Evolutionary conservation across 2,797 vertebrate genomes (phyloP), one percentile per base, ranked within the genome.

Genomic region (Delichon dasypus): DNA sequence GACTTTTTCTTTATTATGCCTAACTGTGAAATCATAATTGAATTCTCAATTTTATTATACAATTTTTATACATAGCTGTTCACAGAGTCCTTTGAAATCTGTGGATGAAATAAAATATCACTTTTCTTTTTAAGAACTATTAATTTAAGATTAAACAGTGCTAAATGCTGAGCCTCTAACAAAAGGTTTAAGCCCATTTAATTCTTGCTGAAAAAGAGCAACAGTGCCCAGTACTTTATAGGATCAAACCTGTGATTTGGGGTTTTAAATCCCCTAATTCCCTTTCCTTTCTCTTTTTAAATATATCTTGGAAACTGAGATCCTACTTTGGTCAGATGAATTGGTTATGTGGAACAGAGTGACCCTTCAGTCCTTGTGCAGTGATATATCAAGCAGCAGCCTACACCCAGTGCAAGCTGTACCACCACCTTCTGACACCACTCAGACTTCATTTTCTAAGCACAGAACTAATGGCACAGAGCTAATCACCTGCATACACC

Each of bases 111-210:
- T 38, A 65, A 88, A 89, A 74, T 60, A 83, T 17, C 70, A 25
- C 32, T 77, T 38, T 57, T 48, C 45, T 70, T 91, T 80, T 70
- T 50, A 75, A 81, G 82, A 91, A 76, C 51, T 65, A 87, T 92
- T 95, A 48, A 86, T 78, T 75, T 81, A 73, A 94, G 76, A 96
- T 96, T 94, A 84, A 94, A 89, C 29, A 27, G 47, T 38, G 47
- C 22, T 93, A 89, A 92, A 94, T 42, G 54, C 73, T 65, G 76
- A 75, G 73, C 44, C 34, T 19, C 53, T 70, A 94, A 91, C 89
- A 95, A 91, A 96, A 93, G 75, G 12, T 67, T 87, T 93, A 85
- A 94, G 70, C 34, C 85, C 10, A 25, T 29, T 44, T 74, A 89
- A 91, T 65, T 83, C 91, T 88, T 81, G 73, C 44, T 81, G 87